Evolutionary conservation across 2,888 invertebrate species (phyloP), one percentile per base, ranked within the genome.

Genomic region (Charanyca ferruginea): DNA sequence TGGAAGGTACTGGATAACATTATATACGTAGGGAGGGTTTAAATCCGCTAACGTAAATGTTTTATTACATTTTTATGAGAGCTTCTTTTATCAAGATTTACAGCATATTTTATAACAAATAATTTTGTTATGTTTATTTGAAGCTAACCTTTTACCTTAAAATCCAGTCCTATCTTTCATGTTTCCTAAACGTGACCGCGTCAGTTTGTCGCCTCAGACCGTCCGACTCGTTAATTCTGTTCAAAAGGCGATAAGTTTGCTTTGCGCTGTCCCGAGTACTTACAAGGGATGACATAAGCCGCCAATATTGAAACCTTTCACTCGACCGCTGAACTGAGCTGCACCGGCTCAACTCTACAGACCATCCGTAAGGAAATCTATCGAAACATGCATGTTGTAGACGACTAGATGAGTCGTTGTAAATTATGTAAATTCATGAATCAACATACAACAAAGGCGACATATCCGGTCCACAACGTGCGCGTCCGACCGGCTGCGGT

Each of bases 201-300:
- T 42, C 7, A 25, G 11, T 47, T 47, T 55, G 38, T 23, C 32
- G 55, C 48, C 32, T 48, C 16, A 16, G 22, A 9, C 22, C 38
- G 66, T 41, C 52, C 54, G 18, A 41, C 35, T 32, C 73, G 45
- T 53, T 61, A 49, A 48, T 57, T 61, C 25, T 35, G 42, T 20
- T 51, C 11, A 42, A 48, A 58, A 54, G 6, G 8, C 38, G 18
- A 3, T n/a, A n/a, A 48, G 52, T 52, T 38, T n/a, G n/a, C 22
- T 42, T 0, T 35, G 9, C 13, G 32, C n/a, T 55, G 32, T 9
- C 32, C n/a, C n/a, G n/a, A n/a, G n/a, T n/a, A n/a, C n/a, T n/a
- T n/a, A 4, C 38, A 32, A 6, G 32, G 41, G 32, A 23, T n/a
- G 35, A 45, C 18, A 23, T 48, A 48, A 57, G 23, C 41, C 32